phyloP scores from a whole-genome alignment of 2,888 invertebrate genomes.

The Copidosoma aretas region DNA sequence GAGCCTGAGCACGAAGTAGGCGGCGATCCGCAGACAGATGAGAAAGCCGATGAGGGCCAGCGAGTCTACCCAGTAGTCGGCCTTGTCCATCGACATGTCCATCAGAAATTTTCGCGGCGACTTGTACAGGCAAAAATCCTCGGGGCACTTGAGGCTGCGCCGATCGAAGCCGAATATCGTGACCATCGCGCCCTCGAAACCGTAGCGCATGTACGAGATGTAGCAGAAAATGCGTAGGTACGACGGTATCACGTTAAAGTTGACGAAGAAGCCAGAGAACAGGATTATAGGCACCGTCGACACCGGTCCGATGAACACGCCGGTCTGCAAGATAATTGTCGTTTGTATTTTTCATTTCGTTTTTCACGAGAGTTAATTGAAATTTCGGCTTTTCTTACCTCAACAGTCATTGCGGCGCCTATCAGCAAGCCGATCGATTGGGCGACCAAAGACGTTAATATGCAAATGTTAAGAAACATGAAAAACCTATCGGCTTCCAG shows the following conservation, averaged over 20 bases:
- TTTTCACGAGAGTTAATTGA: not conserved
- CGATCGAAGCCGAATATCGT: slow-evolving; percentile 89
- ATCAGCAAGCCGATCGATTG: slow-evolving; percentile 92
- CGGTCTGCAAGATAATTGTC: slow-evolving; percentile 63
- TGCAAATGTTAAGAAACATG: slow-evolving; percentile 78
- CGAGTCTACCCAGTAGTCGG: slow-evolving; percentile 81
- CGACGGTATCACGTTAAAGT: slow-evolving; percentile 86
- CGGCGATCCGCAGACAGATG: slow-evolving; percentile 76
- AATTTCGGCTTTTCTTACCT: slow-evolving; percentile 63
- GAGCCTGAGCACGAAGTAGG: slow-evolving; percentile 84
- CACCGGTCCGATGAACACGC: slow-evolving; percentile 81
- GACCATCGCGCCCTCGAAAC: slow-evolving; percentile 91
- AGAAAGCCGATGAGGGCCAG: slow-evolving; percentile 83
- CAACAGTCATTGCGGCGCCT: slow-evolving; percentile 89
- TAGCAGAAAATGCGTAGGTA: slow-evolving; percentile 91
- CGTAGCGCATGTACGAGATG: slow-evolving; percentile 88
- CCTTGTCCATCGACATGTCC: slow-evolving; percentile 82
- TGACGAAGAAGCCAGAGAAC: slow-evolving; percentile 94
- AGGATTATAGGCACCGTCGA: slow-evolving; percentile 89
- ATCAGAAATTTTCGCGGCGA: slow-evolving; percentile 83
- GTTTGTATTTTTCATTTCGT: not conserved
- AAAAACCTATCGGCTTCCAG: slow-evolving; percentile 82
- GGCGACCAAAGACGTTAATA: slow-evolving; percentile 87
- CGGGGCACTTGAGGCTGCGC: slow-evolving; percentile 80
- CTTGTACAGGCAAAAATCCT: slow-evolving; percentile 83